phyloP scores from a whole-genome alignment of 2,888 invertebrate species.

The Sesia apiformis region DNA sequence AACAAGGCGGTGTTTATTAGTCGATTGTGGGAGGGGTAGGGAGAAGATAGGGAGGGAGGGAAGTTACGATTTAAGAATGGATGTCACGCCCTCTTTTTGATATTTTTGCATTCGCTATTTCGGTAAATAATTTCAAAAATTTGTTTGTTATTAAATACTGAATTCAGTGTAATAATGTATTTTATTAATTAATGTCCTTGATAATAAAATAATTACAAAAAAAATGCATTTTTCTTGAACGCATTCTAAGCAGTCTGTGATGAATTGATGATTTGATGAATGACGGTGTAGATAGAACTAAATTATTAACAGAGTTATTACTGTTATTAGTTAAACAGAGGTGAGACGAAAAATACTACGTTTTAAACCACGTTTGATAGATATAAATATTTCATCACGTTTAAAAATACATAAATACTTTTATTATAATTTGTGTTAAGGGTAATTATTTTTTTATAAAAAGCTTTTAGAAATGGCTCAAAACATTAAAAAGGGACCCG shows the following conservation, averaged over 20 bases:
- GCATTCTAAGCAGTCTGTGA: no score
- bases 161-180: background rate
- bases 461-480: conserved; percentile 38
- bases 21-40: background rate
- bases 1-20: background rate
- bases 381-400: no score
- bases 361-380: no score
- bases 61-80: background rate
- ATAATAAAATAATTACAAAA: no score
- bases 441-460: background rate
- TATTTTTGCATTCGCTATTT: background rate
- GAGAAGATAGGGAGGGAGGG: background rate
- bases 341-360: no score
- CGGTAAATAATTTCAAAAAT: background rate
- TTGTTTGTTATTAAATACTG: background rate
- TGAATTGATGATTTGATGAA: no score
- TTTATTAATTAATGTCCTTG: no score
- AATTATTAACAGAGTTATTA: no score
- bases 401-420: background rate
- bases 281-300: no score
- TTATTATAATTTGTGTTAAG: background rate
- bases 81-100: background rate
- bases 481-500: conserved; percentile 51
- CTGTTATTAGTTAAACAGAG: no score
- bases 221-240: no score